Base-by-base conservation (phyloP, 2,113 vertebrate genomes). In the Microcebus griseorufus region DNA sequence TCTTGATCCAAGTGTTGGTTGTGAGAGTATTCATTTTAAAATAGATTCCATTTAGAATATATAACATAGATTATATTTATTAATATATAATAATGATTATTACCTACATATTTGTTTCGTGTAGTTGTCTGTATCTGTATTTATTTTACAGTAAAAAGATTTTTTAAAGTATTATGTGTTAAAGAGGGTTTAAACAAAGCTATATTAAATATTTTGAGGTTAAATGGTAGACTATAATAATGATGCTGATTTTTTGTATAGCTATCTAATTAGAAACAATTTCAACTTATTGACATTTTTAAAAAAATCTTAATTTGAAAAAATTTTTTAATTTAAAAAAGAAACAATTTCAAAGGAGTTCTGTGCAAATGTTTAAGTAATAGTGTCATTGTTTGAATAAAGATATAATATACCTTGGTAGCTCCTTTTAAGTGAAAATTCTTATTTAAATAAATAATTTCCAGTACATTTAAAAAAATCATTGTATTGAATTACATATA, bases 381-480 rank as follows among this genome's bases (percentile, higher is more conserved):
- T 51, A 91, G 29, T 53, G 78, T 42, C 29, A 62, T 53, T 69
- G 23, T 82, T 87, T 75, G 12, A 94, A 69, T 64, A 60, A 89
- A 92, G 23, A 78, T 83, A 83, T 72, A 55, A 17, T 55, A 18
- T 55, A 55, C 53, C 8, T 48, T 88, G 27, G 48, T 62, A 60
- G n/a, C 48, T 79, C 65, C n/a, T 81, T 92, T 76, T 17, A 88
- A 85, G 48, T 39, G 39, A 75, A 93, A 84, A 55, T 32, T 67
- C 48, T 96, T 79, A 69, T 64, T 75, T 73, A 53, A n/a, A 51
- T 85, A 48, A 79, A 70, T 67, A 69, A 92, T 79, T 80, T 95
- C 39, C 34, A 87, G 32, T 62, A 73, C 23, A 60, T 88, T 89
- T 51, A n/a, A 60, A 93, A 90, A 90, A 96, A 62, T 72, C 60